Evolutionary conservation across 2,113 vertebrate species (phyloP).

Genomic region (Paracanthobrama guichenoti): DNA sequence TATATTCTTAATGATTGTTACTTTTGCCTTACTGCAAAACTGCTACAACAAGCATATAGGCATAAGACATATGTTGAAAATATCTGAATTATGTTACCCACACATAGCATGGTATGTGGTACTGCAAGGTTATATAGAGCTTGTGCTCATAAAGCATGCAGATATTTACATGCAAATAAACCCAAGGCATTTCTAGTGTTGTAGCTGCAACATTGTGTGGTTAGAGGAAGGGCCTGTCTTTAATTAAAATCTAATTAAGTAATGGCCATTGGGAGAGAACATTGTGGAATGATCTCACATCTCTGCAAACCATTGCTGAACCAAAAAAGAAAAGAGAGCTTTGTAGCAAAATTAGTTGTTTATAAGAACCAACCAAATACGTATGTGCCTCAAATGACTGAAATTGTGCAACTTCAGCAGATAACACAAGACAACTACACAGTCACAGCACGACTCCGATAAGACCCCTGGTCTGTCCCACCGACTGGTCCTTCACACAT

Average conservation of each 20-base stretch:
- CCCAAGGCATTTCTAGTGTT: neutral
- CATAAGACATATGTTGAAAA: neutral
- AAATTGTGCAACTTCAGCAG: constrained; percentile 36
- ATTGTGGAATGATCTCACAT: neutral
- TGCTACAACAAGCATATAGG: neutral
- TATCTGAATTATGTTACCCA: constrained; percentile 6
- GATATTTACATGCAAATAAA: neutral
- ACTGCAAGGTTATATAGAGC: no score
- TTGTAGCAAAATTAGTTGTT: neutral
- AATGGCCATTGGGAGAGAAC: neutral
- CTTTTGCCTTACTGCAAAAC: neutral
- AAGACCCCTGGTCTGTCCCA: constrained; percentile 73
- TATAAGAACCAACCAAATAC: neutral
- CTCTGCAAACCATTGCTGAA: neutral
- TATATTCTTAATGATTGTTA: neutral
- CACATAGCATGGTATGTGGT: no score
- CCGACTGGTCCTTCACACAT: constrained; percentile 81
- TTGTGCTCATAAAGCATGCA: neutral
- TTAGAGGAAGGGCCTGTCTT: constrained; percentile 14
- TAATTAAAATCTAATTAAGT: constrained; percentile 42
- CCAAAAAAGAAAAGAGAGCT: neutral
- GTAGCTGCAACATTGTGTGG: neutral
- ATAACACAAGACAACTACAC: constrained; percentile 29
- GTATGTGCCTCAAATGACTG: neutral
- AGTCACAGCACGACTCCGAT: constrained; percentile 62